These are phyloP conservation scores for Poeciliopsis gracilis DNA, from an alignment of 2,797 vertebrate genomes.

Conservation along the genomic window DNA sequence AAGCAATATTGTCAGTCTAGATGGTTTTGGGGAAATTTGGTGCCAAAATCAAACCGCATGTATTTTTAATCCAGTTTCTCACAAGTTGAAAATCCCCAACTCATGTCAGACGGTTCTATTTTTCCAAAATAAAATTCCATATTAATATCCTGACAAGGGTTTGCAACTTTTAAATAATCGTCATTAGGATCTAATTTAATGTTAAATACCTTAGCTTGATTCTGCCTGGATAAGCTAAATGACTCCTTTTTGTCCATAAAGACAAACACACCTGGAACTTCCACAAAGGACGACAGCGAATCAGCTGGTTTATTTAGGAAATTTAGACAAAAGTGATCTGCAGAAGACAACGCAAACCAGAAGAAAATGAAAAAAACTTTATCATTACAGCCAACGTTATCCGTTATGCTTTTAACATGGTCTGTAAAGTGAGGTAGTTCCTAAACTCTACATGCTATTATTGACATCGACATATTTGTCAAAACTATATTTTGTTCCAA, in stretches of 20 bases:
- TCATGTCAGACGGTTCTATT: not conserved
- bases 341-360: not conserved
- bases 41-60: not conserved
- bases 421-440: not conserved
- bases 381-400: not conserved
- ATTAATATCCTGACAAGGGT: not conserved
- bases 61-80: not conserved
- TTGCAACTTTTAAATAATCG: not conserved
- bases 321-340: conserved; percentile 29
- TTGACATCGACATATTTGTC: not conserved
- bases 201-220: not conserved
- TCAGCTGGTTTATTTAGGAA: conserved; percentile 13
- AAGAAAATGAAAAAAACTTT: not conserved
- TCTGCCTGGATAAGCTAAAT: not conserved
- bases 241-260: not conserved
- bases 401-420: not conserved
- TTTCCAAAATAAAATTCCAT: not conserved
- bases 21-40: not conserved
- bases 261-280: not conserved
- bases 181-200: not conserved
- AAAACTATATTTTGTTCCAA: not conserved
- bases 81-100: not conserved
- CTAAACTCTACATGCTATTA: not conserved
- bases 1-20: not conserved
- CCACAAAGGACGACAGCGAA: not conserved